Evolutionary conservation across 2,888 invertebrate genomes (phyloP), one percentile per base, ranked within the genome.

Genomic region (Tanaodytes sp.): DNA sequence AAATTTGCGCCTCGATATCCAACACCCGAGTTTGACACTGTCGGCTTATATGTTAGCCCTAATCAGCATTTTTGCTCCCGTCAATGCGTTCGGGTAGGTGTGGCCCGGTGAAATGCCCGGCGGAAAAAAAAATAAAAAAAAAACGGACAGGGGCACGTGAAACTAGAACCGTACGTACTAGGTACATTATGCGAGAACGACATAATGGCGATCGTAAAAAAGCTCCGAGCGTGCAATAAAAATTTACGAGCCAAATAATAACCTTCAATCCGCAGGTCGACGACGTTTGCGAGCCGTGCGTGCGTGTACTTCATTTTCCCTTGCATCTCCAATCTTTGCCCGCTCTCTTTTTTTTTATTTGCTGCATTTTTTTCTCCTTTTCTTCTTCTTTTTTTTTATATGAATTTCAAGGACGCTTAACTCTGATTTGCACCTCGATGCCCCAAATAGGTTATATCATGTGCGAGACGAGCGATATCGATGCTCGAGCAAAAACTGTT

Each of bases 241-340:
- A 81, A 80, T 81, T 81, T 80, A 82, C 79, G 80, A 80, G 77
- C 65, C 76, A 77, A 79, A 79, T 79, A 79, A 82, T 81, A 79
- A 80, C 76, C 76, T 71, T 65, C 72, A 68, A 70, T 68, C 68
- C 72, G 65, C 67, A 65, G 65, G 65, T 71, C 63, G 69, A 49
- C 64, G 73, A 65, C 63, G 64, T 45, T 57, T 57, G 51, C 57
- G 49, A 64, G 57, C 64, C 49, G 64, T 64, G 57, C 64, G 57
- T 57, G 57, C 43, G 57, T 55, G 23, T 39, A 55, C 43, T 46
- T 55, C 14, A 39, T 15, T 49, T 31, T 3, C 19, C 11, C 49
- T 12, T 20, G 27, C 27, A 8, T 8, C 8, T 4, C 23, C 23
- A 23, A 23, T 23, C 23, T 23, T 23, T 5, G 23, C 18, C 37